Conservation (phyloP, 2,888 invertebrate genomes). For the Nebria brevicollis region DNA sequence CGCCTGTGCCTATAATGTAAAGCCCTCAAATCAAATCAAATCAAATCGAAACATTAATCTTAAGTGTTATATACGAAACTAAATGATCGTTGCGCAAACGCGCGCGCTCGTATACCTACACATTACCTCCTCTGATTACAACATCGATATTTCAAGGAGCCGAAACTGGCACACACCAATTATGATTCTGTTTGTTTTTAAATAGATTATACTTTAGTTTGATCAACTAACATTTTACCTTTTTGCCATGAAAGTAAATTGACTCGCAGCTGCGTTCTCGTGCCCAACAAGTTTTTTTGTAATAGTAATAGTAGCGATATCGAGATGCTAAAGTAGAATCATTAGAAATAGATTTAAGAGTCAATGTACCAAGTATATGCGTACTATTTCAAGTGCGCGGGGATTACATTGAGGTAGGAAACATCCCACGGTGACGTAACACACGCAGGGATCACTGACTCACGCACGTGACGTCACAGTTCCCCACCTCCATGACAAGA, state of each 20-base stretch:
- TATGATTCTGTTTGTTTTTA: neutral
- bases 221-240: no score
- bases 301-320: neutral
- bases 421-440: conserved; percentile 8
- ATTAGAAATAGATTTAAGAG: neutral
- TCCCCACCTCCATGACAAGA: conserved; percentile 8
- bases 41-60: neutral
- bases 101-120: neutral
- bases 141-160: neutral
- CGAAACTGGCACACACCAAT: neutral
- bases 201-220: neutral
- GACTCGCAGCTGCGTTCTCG: no score
- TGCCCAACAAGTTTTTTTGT: neutral
- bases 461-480: conserved; percentile 34
- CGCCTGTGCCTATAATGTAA: neutral
- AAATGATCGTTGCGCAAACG: neutral
- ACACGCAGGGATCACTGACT: neutral
- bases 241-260: no score
- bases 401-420: conserved; percentile 14
- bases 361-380: neutral
- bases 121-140: neutral
- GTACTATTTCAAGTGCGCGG: conserved; percentile 25
- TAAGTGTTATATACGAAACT: neutral
- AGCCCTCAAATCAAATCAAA: neutral
- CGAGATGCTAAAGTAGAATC: neutral